Base-by-base conservation (phyloP, 2,113 vertebrate genomes). In the Grantiella picta region DNA sequence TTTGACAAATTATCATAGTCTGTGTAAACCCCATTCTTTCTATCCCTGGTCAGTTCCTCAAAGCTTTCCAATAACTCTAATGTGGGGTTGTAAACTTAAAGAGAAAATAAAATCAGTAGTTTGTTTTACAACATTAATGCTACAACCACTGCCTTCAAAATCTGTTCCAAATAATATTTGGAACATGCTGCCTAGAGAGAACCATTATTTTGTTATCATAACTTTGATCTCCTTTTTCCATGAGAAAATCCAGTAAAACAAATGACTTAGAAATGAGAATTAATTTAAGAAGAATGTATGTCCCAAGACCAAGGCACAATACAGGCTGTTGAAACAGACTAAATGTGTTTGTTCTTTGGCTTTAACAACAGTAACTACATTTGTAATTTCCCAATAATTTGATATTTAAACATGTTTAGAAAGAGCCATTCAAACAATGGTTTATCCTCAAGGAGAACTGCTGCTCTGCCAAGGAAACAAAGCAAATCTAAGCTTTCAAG, bases 331-430 rank as follows among this genome's bases (percentile, higher is more conserved):
- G 18, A 77, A 92, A 75, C 15, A 72, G 12, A 47, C 45, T 83
- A 68, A 82, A 31, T 23, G 3, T 76, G 50, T 57, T 93, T 91
- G 73, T 86, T 75, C 69, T 96, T 92, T 86, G 50, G 69, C 75
- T 96, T 89, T 80, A 94, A 82, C 8, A 45, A 70, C 44, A 64
- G 16, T 60, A 90, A 83, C 35, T 79, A 50, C 38, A 53, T 65
- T 91, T 49, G 9, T 36, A 91, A 92, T 92, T 95, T 84, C 82
- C 64, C 71, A 35, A 44, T 84, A 75, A 92, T 89, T 66, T 84
- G 45, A 75, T 83, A 79, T 69, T 94, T 83, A 95, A 97, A 91
- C 52, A 79, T 25, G 40, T 57, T 76, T 42, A 76, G 42, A 60
- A 85, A 70, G 47, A 96, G 59, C 6, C 44, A 96, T 42, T 70